Evolutionary conservation across 2,113 vertebrate species (phyloP), one percentile per base, ranked within the genome.

Genomic region (Helogale parvula): DNA sequence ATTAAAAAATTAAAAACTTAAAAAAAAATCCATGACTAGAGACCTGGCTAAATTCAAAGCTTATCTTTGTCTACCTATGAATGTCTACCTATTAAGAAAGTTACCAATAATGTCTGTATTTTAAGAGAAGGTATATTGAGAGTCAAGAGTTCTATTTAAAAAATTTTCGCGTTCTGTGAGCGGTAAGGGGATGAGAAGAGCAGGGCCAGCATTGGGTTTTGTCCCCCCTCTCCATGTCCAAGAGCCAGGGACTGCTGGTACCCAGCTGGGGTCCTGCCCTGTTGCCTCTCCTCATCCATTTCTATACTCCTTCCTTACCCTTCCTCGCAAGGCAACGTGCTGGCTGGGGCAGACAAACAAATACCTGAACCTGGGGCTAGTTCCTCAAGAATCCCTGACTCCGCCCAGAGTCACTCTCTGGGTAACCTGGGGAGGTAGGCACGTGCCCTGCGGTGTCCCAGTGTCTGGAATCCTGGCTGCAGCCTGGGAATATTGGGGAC

Each of bases 341-440:
- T 88, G 89, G 90, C 90, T 82, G 52, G 96, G 84, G 96, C 63
- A 57, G 87, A 95, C 76, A 84, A 86, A 88, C 77, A 88, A 97
- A 92, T 88, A 88, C 87, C 95, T 71, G 50, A 95, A 81, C 97
- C 96, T 98, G 97, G 97, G 97, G 97, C 97, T 98, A 97, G 98
- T 95, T 98, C 97, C 97, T 97, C 84, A 0, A 0, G 97, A 96
- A 86, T 96, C 92, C 96, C 92, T 0, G 29, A 97, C 87, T 96
- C 92, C 85, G 89, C 91, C 65, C 76, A 95, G 57, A 96, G 92
- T 35, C 96, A 93, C 94, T 89, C 19, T 88, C 66, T 82, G 87
- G 14, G 6, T 65, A 89, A 79, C 95, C 89, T 50, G 85, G 93
- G 57, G 97, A 47, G 88, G 90, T 97, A 88, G 96, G 96, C 88